phyloP scores from a whole-genome alignment of 2,797 vertebrate genomes.

The Glyptemys insculpta region DNA sequence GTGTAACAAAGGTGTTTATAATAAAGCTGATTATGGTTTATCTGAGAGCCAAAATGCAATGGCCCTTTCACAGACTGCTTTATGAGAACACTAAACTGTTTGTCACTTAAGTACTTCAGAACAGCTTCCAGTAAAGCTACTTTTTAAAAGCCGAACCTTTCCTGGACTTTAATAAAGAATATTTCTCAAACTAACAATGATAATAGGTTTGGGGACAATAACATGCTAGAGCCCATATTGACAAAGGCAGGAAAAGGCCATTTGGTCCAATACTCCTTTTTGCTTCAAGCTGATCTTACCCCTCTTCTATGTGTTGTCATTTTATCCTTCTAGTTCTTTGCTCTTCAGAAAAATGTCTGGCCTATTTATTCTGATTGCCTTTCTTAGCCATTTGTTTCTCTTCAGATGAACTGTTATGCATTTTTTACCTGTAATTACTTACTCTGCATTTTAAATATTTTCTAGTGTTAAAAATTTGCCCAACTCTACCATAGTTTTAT shows the following conservation, averaged over 20 bases:
- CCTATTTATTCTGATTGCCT: neutral
- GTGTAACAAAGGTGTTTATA: conserved; percentile 27
- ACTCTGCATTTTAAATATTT: neutral
- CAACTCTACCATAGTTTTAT: conserved; percentile 12
- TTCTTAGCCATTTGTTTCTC: neutral
- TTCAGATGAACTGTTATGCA: neutral
- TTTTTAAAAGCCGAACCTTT: conserved; percentile 14
- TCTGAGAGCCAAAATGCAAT: neutral
- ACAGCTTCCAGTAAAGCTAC: neutral
- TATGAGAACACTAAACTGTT: neutral
- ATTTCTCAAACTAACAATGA: neutral
- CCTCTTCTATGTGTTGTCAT: neutral
- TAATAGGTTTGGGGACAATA: neutral
- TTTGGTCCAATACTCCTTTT: neutral
- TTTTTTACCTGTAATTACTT: neutral
- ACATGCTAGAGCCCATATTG: neutral
- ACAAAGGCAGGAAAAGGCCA: neutral
- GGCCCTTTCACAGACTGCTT: conserved; percentile 10
- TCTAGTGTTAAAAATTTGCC: neutral
- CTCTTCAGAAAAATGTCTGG: neutral
- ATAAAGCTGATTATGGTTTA: conserved; percentile 32
- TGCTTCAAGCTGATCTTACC: neutral
- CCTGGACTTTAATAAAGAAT: neutral
- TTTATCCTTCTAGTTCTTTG: neutral
- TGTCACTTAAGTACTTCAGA: conserved; percentile 31